These are phyloP conservation scores for Neosilurus mollespiculum DNA, from an alignment of 2,797 vertebrate species.

Conservation along the genomic window DNA sequence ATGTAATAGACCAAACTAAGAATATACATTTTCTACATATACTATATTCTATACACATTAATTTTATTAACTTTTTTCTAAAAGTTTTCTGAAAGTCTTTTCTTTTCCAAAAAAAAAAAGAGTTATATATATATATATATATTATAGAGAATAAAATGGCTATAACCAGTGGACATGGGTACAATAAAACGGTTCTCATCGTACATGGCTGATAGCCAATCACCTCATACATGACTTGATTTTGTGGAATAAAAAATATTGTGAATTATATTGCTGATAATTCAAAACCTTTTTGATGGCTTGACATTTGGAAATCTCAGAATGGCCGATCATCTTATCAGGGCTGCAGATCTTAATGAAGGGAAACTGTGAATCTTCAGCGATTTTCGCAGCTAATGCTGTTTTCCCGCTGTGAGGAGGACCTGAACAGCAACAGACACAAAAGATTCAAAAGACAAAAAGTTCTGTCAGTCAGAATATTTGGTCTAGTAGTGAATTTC, in stretches of 20 bases:
- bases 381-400: slow-evolving; percentile 91
- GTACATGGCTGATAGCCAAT: too few relatives aligned
- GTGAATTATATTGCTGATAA: background rate
- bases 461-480: background rate
- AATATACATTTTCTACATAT: background rate
- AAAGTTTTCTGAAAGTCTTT: too few relatives aligned
- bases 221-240: too few relatives aligned
- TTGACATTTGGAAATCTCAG: slow-evolving; percentile 96
- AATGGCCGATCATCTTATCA: slow-evolving; percentile 96
- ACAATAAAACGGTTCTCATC: too few relatives aligned
- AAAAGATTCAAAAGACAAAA: background rate
- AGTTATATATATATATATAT: too few relatives aligned
- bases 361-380: slow-evolving; percentile 94
- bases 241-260: background rate
- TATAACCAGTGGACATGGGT: too few relatives aligned
- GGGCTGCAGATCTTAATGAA: slow-evolving; percentile 99
- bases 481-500: background rate
- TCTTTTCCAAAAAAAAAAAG: too few relatives aligned
- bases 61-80: background rate
- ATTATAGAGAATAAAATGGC: too few relatives aligned
- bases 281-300: slow-evolving; percentile 91
- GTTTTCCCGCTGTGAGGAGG: slow-evolving; percentile 96
- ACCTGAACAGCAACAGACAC: slow-evolving; percentile 67
- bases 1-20: background rate
- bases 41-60: background rate